phyloP scores from a whole-genome alignment of 2,888 invertebrate genomes.

The Cryptus armator region DNA sequence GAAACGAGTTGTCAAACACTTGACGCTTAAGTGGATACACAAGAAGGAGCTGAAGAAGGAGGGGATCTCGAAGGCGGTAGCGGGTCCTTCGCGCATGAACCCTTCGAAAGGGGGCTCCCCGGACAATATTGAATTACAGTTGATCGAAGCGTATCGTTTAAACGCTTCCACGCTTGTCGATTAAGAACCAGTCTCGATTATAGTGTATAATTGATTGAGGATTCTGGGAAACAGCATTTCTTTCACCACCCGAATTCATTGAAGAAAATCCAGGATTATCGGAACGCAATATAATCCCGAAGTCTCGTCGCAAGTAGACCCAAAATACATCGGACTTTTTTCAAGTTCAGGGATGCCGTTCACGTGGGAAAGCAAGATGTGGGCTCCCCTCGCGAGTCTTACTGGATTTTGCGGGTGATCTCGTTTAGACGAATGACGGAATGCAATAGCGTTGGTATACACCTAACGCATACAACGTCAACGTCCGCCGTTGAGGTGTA shows the following conservation, averaged over 20 bases:
- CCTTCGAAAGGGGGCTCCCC: constrained; percentile 8
- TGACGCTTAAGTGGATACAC: constrained; percentile 72
- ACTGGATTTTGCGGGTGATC: too few species aligned
- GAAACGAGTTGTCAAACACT: constrained; percentile 78
- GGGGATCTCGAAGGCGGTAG: constrained; percentile 60
- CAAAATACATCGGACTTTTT: too few species aligned
- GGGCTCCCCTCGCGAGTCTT: too few species aligned
- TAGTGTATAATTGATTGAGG: neutral
- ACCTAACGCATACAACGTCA: too few species aligned
- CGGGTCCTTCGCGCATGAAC: constrained; percentile 52
- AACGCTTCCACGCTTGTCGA: constrained; percentile 14
- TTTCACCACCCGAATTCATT: constrained; percentile 17
- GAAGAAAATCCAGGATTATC: neutral
- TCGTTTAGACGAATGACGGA: too few species aligned
- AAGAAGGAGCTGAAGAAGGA: constrained; percentile 52
- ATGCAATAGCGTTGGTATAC: too few species aligned
- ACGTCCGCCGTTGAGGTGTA: too few species aligned
- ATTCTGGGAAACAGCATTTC: neutral
- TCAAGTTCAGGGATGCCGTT: too few species aligned
- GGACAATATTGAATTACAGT: constrained; percentile 51
- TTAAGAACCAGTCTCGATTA: constrained; percentile 16
- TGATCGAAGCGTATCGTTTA: constrained; percentile 34
- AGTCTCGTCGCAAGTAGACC: constrained; percentile 6
- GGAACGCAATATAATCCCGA: too few species aligned
- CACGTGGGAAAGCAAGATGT: too few species aligned